Conservation (phyloP, 2,113 vertebrate species). For the Pelecanus crispus region DNA sequence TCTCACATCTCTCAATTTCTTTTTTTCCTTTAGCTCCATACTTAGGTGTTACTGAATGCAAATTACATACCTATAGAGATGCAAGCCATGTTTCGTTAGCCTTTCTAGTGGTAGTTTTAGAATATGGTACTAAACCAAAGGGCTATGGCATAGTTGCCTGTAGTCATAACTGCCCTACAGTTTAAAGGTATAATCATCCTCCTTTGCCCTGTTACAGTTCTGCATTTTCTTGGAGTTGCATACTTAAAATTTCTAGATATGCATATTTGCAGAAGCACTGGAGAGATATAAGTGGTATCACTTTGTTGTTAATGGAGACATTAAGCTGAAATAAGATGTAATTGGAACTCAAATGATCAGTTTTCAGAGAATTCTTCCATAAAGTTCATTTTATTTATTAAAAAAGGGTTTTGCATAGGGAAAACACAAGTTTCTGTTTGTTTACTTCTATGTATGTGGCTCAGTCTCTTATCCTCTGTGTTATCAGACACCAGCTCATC, state of each 20-base stretch:
- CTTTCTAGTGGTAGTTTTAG: constrained; percentile 44
- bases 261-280: background rate
- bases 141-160: background rate
- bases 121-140: constrained; percentile 9
- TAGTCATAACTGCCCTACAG: background rate
- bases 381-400: background rate
- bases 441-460: background rate
- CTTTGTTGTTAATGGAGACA: background rate
- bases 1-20: background rate
- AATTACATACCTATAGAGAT: background rate
- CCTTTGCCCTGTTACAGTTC: background rate
- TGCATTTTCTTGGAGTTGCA: background rate
- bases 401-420: background rate
- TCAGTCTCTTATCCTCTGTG: background rate
- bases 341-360: background rate
- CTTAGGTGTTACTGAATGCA: background rate
- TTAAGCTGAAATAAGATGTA: background rate
- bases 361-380: background rate
- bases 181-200: background rate
- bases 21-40: background rate
- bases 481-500: background rate
- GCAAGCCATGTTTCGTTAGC: background rate
- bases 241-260: background rate
- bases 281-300: background rate
- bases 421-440: background rate